These are phyloP conservation scores for Naja naja DNA, from an alignment of 2,113 vertebrate genomes.

Conservation along the genomic window DNA sequence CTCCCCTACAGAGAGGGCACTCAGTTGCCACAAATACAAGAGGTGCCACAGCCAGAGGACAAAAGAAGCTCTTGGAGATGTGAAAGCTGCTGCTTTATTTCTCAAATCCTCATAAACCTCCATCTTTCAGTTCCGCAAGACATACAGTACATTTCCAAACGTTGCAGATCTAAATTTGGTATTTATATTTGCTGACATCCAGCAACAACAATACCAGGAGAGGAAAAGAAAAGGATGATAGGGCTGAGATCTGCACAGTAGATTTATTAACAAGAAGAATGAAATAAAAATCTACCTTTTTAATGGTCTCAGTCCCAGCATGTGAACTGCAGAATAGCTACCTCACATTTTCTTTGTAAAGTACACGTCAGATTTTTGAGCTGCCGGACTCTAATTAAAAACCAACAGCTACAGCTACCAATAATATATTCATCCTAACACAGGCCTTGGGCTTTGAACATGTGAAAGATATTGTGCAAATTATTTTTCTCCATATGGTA, in stretches of 20 bases:
- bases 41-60: conserved; percentile 23
- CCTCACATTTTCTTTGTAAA: not conserved
- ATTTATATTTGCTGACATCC: not conserved
- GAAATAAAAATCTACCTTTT: conserved; percentile 6
- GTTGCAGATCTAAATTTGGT: conserved; percentile 56
- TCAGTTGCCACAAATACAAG: not conserved
- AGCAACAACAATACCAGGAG: not conserved
- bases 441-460: not conserved
- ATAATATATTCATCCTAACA: not conserved
- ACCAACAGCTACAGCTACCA: not conserved
- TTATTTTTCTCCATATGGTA: not conserved
- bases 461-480: not conserved
- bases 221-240: conserved; percentile 8
- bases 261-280: not conserved
- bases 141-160: conserved; percentile 46
- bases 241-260: not conserved
- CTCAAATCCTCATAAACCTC: conserved; percentile 59
- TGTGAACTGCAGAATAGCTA: not conserved
- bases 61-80: conserved; percentile 37
- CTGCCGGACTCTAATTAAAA: conserved; percentile 17
- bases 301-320: not conserved
- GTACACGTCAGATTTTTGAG: not conserved
- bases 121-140: conserved; percentile 45
- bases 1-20: not conserved
- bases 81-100: conserved; percentile 58